Percentiles rank a stretch among this genome's conserved stretches.
Evolutionary conservation across 2,888 invertebrate species (phyloP).

Genomic region (Cerastis leucographa): DNA sequence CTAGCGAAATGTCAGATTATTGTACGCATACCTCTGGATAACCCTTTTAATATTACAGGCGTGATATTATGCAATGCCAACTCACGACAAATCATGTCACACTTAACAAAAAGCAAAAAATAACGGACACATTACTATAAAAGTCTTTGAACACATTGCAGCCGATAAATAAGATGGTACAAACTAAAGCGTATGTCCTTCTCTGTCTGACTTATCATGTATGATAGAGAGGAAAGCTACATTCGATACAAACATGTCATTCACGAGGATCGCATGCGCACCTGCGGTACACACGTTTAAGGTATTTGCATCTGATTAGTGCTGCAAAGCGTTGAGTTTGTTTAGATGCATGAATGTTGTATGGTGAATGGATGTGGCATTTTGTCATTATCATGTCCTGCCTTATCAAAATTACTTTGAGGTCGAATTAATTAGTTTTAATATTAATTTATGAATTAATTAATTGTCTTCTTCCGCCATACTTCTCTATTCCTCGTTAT

Average conservation of each 20-base stretch:
- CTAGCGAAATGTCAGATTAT: not conserved
- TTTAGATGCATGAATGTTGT: conserved; percentile 17
- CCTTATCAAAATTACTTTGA: not conserved
- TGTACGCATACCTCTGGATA: not conserved
- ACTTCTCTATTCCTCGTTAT: not conserved
- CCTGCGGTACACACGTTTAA: conserved; percentile 64
- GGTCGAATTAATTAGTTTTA: too few species aligned
- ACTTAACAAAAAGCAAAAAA: conserved; percentile 16
- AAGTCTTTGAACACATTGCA: conserved; percentile 9
- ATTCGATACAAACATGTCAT: conserved; percentile 51
- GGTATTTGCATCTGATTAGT: conserved; percentile 69
- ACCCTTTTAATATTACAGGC: not conserved
- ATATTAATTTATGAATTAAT: too few species aligned
- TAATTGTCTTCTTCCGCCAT: not conserved
- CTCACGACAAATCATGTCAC: not conserved
- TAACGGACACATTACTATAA: conserved; percentile 16
- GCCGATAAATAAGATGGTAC: conserved; percentile 11
- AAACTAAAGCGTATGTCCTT: conserved; percentile 1
- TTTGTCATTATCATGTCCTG: not conserved
- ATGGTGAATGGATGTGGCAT: conserved; percentile 22
- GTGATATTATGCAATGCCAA: not conserved
- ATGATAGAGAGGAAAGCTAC: conserved; percentile 14
- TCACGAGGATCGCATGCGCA: conserved; percentile 53
- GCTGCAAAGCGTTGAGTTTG: conserved; percentile 30
- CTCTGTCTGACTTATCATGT: not conserved